Conservation (phyloP, 2,113 vertebrate species). For the Stegostoma tigrinum region DNA sequence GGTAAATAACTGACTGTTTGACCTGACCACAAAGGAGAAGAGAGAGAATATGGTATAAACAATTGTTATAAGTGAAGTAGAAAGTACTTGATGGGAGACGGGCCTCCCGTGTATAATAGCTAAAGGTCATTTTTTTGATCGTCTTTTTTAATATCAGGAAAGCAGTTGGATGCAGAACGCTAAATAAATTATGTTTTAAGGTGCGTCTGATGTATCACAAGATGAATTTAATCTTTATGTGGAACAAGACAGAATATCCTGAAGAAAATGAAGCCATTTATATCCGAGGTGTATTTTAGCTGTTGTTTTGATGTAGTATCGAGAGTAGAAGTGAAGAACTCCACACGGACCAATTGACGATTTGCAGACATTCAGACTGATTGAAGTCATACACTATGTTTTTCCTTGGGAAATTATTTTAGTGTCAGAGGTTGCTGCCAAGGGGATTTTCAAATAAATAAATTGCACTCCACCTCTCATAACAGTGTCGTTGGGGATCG, state of each 20-base stretch:
- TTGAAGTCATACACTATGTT: conserved; percentile 55
- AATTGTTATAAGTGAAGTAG: conserved; percentile 20
- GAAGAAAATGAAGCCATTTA: conserved; percentile 35
- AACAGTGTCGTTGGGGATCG: conserved; percentile 61
- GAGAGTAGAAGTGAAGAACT: conserved; percentile 23
- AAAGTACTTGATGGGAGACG: background rate
- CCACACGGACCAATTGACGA: conserved; percentile 47
- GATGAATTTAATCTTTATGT: conserved; percentile 31
- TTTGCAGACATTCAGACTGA: conserved; percentile 60
- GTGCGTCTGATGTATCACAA: background rate
- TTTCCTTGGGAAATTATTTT: conserved; percentile 64
- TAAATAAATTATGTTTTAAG: conserved; percentile 34
- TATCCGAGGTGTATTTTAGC: conserved; percentile 26
- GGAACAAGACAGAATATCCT: conserved; percentile 34
- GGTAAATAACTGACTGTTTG: conserved; percentile 36
- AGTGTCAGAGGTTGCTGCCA: conserved; percentile 62
- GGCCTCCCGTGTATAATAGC: conserved; percentile 25
- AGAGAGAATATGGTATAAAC: conserved; percentile 23
- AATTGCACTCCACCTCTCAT: conserved; percentile 63
- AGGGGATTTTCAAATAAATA: conserved; percentile 74
- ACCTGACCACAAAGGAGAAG: conserved; percentile 36
- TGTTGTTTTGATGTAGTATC: conserved; percentile 35
- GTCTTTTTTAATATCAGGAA: background rate
- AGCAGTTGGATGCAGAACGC: background rate
- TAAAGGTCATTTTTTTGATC: conserved; percentile 37